Evolutionary conservation across 2,113 vertebrate species (phyloP).

Genomic region (Oreochromis aureus): DNA sequence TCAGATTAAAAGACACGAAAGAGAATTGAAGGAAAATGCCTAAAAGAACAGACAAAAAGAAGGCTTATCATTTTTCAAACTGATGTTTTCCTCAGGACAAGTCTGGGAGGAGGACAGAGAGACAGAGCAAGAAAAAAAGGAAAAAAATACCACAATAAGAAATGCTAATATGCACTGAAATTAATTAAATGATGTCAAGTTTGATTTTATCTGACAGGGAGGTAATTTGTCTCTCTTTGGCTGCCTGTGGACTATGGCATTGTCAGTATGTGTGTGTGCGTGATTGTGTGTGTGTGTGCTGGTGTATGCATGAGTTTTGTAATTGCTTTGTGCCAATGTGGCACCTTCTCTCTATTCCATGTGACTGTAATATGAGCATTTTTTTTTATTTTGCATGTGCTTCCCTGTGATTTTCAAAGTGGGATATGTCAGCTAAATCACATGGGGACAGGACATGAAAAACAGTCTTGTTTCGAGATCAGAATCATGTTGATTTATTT

Average conservation of each 20-base stretch:
- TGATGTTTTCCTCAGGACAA: slow-evolving; percentile 27
- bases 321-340: slow-evolving; percentile 64
- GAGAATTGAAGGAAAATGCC: not conserved
- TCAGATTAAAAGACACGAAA: not conserved
- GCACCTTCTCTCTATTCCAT: slow-evolving; percentile 3
- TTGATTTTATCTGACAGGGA: slow-evolving; percentile 88
- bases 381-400: not conserved
- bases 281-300: not conserved
- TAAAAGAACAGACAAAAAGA: not conserved
- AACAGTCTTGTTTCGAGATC: not conserved
- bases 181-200: slow-evolving; percentile 86
- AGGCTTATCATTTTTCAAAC: slow-evolving; percentile 38
- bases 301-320: slow-evolving; percentile 27
- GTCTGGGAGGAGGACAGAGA: not conserved
- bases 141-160: slow-evolving; percentile 48
- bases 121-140: not conserved
- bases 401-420: not conserved
- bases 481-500: not conserved
- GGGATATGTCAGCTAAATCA: not conserved
- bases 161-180: slow-evolving; percentile 71
- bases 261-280: not conserved
- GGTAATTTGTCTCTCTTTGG: slow-evolving; percentile 80
- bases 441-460: not conserved
- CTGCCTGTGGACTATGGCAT: slow-evolving; percentile 32
- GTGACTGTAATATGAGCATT: slow-evolving; percentile 19